These are phyloP conservation scores for Pristionchus entomophagus DNA, from an alignment of 2,888 invertebrate genomes.

Conservation along the genomic window DNA sequence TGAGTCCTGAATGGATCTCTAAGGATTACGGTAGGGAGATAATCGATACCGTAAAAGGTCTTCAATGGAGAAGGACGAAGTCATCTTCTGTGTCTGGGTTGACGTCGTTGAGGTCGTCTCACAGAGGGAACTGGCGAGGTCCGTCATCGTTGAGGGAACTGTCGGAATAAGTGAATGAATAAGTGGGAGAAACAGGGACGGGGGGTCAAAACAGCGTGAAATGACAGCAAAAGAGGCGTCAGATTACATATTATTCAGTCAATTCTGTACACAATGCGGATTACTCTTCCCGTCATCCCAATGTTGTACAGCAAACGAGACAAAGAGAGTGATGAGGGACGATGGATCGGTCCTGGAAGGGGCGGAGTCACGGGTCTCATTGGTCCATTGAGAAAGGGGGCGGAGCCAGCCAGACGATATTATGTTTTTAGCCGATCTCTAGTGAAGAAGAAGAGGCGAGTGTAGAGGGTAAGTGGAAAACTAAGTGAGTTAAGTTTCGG, in stretches of 20 bases:
- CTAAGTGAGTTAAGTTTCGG: constrained; percentile 45
- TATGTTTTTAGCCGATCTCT: constrained; percentile 35
- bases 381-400: not conserved
- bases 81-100: not conserved
- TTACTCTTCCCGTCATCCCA: not conserved
- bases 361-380: not conserved
- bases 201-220: constrained; percentile 16
- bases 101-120: not conserved
- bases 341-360: not conserved
- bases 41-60: constrained; percentile 34
- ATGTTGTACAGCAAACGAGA: not conserved
- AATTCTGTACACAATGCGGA: constrained; percentile 13
- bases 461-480: constrained; percentile 23
- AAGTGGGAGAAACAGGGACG: not conserved
- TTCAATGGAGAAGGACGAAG: constrained; percentile 1
- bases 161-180: not conserved
- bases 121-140: not conserved
- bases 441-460: not conserved
- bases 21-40: not conserved
- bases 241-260: constrained; percentile 20
- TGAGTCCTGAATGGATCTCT: constrained; percentile 21
- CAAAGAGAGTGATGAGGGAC: not conserved
- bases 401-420: constrained; percentile 29
- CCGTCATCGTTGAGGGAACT: not conserved
- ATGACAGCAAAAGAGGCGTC: constrained; percentile 10